Base-by-base conservation (phyloP, 2,797 vertebrate species). In the Rhinella marina region DNA sequence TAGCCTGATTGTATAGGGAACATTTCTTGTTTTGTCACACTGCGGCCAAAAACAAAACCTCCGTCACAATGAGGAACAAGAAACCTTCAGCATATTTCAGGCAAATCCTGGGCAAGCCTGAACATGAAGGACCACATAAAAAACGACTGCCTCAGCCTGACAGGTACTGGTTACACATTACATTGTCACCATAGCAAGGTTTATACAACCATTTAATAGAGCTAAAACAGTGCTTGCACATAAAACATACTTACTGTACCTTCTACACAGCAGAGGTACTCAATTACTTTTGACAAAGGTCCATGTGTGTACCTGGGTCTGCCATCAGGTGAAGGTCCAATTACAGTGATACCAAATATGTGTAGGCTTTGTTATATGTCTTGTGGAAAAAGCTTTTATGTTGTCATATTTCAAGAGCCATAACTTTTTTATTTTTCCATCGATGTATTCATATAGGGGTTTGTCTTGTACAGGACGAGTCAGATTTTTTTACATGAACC, bases 91-190 rank as follows among this genome's bases (percentile, higher is more conserved):
- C 10, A 16, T 62, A 57, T 76, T 77, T 77, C 32, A 52, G 52
- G 73, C 48, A 80, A 84, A 88, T 81, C 56, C 7, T 12, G 32
- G 82, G 66, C 87, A 79, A 61, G 87, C 27, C 82, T 27, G 62
- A 48, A 59, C 87, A 72, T 41, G 82, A 66, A 84, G 27, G 11
- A 19, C 19, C 21, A 80, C n/a, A 13, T 59, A 25, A 23, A 17
- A 17, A 52, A 29, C 29, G 56, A 84, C n/a, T 29, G 32, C 29
- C 50, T 29, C 61, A 88, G 52, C 61, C 59, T 68, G 78, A 59
- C 50, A 88, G 68, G 59, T 85, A 78, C n/a, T 54, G 29, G 32
- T 62, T 80, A 82, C 64, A 76, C 23, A 61, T 52, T 80, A 27
- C 23, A 72, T 21, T 61, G 62, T 88, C 61, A 54, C 82, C 64